A percentile compares a stretch with the other conserved stretches of the same genome.
phyloP scores from a whole-genome alignment of 2,888 invertebrate genomes.

The Caenorhabditis sp. region DNA sequence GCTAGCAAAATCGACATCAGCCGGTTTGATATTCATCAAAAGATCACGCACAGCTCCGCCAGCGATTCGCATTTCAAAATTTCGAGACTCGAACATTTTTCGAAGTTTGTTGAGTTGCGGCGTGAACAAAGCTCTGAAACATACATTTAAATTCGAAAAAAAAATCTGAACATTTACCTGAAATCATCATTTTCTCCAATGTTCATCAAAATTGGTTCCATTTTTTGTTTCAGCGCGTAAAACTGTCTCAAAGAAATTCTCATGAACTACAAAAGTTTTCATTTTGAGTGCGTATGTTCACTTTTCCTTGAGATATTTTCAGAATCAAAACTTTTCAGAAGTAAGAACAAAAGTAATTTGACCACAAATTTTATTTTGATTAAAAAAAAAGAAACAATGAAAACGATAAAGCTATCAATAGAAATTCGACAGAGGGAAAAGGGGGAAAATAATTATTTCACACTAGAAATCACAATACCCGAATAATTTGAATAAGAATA shows the following conservation, averaged over 20 bases:
- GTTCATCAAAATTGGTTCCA: constrained; percentile 19
- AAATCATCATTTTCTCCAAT: constrained; percentile 23
- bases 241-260: constrained; percentile 3
- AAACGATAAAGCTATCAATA: background rate
- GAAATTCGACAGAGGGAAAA: background rate
- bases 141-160: too few relatives aligned
- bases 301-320: background rate
- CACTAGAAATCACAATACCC: constrained; percentile 2
- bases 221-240: constrained; percentile 15
- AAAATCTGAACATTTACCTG: background rate
- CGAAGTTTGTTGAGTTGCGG: constrained; percentile 81
- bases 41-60: constrained; percentile 90
- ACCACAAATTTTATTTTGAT: too few relatives aligned
- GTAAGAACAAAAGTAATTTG: background rate
- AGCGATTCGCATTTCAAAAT: constrained; percentile 78
- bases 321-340: background rate
- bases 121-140: constrained; percentile 80
- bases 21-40: constrained; percentile 76
- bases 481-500: constrained; percentile 20
- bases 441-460: background rate
- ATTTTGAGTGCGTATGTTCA: background rate
- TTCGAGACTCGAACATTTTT: constrained; percentile 78
- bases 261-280: background rate
- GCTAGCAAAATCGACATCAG: constrained; percentile 96
- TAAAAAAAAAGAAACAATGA: too few relatives aligned